Evolutionary conservation across 1,140 invertebrate genomes (phyloP), one percentile per base, ranked within the genome.

Genomic region (Drosophila grimshawi): DNA sequence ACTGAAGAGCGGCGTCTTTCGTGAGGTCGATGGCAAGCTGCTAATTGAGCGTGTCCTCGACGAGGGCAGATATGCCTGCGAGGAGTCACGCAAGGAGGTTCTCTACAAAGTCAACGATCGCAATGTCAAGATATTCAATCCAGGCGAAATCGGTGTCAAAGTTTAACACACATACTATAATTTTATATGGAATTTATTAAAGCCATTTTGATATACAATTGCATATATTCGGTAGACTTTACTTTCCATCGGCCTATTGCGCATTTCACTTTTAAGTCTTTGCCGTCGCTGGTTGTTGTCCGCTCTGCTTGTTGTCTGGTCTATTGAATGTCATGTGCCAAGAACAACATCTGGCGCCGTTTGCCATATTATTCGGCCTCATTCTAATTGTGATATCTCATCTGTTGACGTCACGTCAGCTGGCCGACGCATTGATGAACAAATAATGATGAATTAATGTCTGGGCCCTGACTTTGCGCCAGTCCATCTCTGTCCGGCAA

Each of bases 41-140:
- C 93, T 92, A 53, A 93, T 96, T 65, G 92, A 92, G 88, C 89
- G 93, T 56, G 92, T 90, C 35, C 92, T 88, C 7, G 76, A 85
- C 5, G 93, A 92, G 76, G 79, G 78, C 75, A 93, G 57, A 78
- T 93, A 72, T 67, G 90, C 78, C 52, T 86, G 75, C 51, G 90
- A 92, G 71, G 57, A 92, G 73, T 66, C 74, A 37, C 72, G 86
- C 76, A 90, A 93, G 72, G 90, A 93, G 92, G 66, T 95, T 86
- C 93, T 96, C 19, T 96, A 95, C 75, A 96, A 95, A 93, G 93
- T 96, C 59, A 94, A 94, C 80, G 95, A 96, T 92, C 94, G 94
- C 86, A 95, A 95, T 83, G 94, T 96, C 5, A 95, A 95, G 86
- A 93, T 96, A 48, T 95, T 95, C 89, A 93, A 94, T 61, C 95